Conservation (phyloP, 2,888 invertebrate species). For the Polyommatus iphigenia region DNA sequence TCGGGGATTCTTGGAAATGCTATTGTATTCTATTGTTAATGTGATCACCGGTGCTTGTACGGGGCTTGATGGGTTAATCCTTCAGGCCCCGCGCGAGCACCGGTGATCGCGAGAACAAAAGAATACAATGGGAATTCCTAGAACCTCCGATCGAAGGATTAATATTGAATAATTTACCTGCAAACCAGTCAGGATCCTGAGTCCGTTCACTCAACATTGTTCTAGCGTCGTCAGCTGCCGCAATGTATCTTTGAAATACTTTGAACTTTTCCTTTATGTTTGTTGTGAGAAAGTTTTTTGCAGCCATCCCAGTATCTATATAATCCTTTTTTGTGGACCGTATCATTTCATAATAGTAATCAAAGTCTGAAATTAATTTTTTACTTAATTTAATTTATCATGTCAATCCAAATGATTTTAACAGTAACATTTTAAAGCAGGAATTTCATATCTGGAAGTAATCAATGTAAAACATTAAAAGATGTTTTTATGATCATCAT, state of each 20-base stretch:
- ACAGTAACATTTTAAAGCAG: not conserved
- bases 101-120: too few species aligned
- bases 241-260: conserved; percentile 68
- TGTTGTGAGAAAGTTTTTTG: conserved; percentile 86
- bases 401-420: not conserved
- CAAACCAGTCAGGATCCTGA: conserved; percentile 90
- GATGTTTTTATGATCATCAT: not conserved
- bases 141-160: too few species aligned
- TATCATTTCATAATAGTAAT: conserved; percentile 85
- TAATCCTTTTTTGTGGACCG: conserved; percentile 84
- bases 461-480: not conserved
- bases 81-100: too few species aligned
- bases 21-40: too few species aligned
- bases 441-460: not conserved
- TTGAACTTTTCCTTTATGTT: conserved; percentile 78
- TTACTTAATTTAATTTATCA: not conserved
- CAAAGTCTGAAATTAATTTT: conserved; percentile 79
- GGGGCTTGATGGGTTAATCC: not conserved
- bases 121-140: too few species aligned
- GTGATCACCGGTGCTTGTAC: too few species aligned
- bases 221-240: conserved; percentile 74
- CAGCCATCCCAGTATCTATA: conserved; percentile 85
- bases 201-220: conserved; percentile 81
- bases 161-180: conserved; percentile 68
- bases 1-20: too few species aligned